Base-by-base conservation (phyloP, 2,113 vertebrate genomes). In the Ceuthmochares aereus region DNA sequence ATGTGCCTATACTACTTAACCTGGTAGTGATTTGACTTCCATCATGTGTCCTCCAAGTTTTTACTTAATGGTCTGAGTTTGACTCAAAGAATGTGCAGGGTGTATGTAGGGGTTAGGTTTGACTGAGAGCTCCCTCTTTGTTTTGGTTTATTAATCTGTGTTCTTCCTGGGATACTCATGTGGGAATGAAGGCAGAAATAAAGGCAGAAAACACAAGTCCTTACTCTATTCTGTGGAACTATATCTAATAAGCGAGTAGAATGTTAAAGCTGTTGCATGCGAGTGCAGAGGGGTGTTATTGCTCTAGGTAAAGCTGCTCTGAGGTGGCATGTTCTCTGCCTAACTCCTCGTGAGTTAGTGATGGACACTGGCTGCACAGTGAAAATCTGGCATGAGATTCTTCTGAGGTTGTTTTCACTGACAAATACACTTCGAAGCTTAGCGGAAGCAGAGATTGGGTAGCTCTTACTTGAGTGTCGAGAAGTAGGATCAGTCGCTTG, bases 321-420 rank as follows among this genome's bases (percentile, higher is more conserved):
- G 10, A 93, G 64, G 64, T 69, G 69, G 27, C 55, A 14, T 3
- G 7, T 16, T 83, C 15, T 40, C 29, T 82, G 64, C 45, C 47
- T 23, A 30, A 25, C 49, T 67, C 58, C 70, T 67, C 2, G 0
- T 58, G n/a, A 51, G 42, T 68, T 26, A 84, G 52, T 3, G 5
- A 55, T 34, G 69, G 80, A 47, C 82, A 16, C 56, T 52, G 49
- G 40, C 47, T 72, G 43, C 20, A 8, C 13, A 6, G 58, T 56
- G 43, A 58, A 75, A 78, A 82, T 36, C 7, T 0, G 0, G 1
- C 26, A 27, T 55, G 70, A 11, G 37, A 55, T 66, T 66, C 30
- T 51, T 55, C 34, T 23, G 25, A 73, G 34, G 27, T 49, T 66
- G 29, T 52, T 66, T 73, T 78, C 66, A 34, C 27, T 14, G 32